These are phyloP conservation scores for Muscicapa striata DNA, from an alignment of 2,797 vertebrate genomes.

Conservation along the genomic window DNA sequence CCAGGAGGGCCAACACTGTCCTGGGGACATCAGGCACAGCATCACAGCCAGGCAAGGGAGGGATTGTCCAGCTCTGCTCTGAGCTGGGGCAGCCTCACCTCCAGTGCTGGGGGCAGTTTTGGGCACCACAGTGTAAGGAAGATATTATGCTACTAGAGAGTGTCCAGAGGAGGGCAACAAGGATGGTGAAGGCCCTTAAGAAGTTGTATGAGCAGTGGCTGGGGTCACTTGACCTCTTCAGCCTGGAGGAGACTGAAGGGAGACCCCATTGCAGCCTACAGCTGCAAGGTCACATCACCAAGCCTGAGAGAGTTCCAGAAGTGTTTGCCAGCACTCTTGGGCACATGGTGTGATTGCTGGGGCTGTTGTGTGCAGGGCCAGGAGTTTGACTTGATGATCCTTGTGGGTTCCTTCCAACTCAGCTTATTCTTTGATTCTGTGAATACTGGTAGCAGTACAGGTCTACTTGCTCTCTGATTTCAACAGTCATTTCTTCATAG, in stretches of 20 bases:
- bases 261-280: fast-evolving
- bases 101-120: fast-evolving
- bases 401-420: background rate
- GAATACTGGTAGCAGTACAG: background rate
- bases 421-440: background rate
- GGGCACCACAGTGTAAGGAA: background rate
- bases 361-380: too few species aligned
- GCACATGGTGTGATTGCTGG: background rate
- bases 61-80: fast-evolving
- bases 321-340: background rate
- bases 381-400: background rate
- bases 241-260: background rate
- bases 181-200: background rate
- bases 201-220: background rate
- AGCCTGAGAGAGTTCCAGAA: background rate
- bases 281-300: background rate
- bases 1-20: fast-evolving
- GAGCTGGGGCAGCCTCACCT: fast-evolving
- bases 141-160: background rate
- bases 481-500: background rate
- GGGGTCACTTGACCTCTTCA: background rate
- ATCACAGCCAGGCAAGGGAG: fast-evolving
- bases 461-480: background rate
- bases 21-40: background rate
- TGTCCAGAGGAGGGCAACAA: background rate